phyloP scores from a whole-genome alignment of 2,888 invertebrate genomes.

The Lithophane leautieri region DNA sequence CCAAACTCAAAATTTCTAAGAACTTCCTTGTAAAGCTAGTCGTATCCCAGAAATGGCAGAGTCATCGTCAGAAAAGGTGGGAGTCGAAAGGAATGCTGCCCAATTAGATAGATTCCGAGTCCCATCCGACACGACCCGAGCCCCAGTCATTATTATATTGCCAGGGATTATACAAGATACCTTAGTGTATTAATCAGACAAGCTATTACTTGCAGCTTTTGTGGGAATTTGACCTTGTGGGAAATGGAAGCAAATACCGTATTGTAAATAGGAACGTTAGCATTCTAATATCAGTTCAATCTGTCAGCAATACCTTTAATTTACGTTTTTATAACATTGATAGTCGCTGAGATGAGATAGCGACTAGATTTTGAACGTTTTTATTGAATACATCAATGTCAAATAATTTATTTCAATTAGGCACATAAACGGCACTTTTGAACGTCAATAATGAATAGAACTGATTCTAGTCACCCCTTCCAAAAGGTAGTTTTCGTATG shows the following conservation, averaged over 20 bases:
- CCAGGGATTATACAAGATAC: conserved; percentile 41
- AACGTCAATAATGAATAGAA: too few species aligned
- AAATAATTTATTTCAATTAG: too few species aligned
- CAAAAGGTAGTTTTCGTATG: too few species aligned
- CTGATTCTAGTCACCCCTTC: too few species aligned
- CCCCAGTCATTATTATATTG: conserved; percentile 66
- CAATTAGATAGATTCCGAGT: conserved; percentile 81
- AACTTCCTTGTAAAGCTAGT: conserved; percentile 29
- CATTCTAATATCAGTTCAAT: neutral
- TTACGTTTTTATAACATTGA: neutral
- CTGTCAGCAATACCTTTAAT: neutral
- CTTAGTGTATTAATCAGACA: conserved; percentile 45
- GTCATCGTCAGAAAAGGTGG: conserved; percentile 62
- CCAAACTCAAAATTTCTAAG: conserved; percentile 30
- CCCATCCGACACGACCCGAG: conserved; percentile 62
- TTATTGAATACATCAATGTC: too few species aligned
- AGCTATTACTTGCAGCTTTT: conserved; percentile 19
- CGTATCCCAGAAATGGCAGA: conserved; percentile 59
- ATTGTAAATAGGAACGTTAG: neutral
- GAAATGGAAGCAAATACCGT: neutral
- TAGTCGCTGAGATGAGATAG: neutral
- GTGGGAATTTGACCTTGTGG: neutral
- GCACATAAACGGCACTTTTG: too few species aligned
- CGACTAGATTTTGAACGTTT: neutral
- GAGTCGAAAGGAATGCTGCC: conserved; percentile 80